Evolutionary conservation across 2,113 vertebrate species (phyloP), one percentile per base, ranked within the genome.

Genomic region (Baryphthengus martii): DNA sequence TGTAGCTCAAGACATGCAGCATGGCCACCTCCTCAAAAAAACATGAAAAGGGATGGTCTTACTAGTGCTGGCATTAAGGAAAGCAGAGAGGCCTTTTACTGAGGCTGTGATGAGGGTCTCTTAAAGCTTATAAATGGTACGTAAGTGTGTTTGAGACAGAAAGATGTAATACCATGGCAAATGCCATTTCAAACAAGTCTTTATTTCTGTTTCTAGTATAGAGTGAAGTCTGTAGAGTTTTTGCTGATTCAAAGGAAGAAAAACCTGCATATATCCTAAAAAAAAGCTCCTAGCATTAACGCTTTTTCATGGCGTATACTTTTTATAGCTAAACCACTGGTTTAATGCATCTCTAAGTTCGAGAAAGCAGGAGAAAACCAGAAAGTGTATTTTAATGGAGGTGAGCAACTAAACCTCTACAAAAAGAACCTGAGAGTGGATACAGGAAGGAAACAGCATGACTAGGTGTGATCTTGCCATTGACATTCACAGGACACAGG

Each of bases 151-250:
- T 61, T 91, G 52, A 17, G 31, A 80, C 29, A 72, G 40, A 75
- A 55, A 26, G n/a, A 44, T 2, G 3, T 13, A 1, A 0, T 68
- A 33, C 17, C 0, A 1, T 21, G 17, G 14, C 13, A 75, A 66
- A 7, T 52, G 33, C 7, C 29, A 14, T 79, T 74, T 83, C n/a
- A 61, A 91, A 55, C 2, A 4, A 31, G 5, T 50, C 17, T 26
- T 59, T 44, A 21, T 78, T 68, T 49, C n/a, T 77, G 7, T 37
- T 70, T 74, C 35, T 53, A 16, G 39, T 79, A 10, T n/a, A 50
- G 39, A 40, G 2, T 66, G 74, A 82, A 75, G 23, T 67, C 29
- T 70, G 14, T 9, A 61, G 61, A 40, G 6, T 86, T 33, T 75
- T n/a, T 66, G 40, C 7, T 47, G 47, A 92, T 87, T 87, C 37